Evolutionary conservation across 2,888 invertebrate genomes (phyloP).

Genomic region (Caenorhabditis imperialis): DNA sequence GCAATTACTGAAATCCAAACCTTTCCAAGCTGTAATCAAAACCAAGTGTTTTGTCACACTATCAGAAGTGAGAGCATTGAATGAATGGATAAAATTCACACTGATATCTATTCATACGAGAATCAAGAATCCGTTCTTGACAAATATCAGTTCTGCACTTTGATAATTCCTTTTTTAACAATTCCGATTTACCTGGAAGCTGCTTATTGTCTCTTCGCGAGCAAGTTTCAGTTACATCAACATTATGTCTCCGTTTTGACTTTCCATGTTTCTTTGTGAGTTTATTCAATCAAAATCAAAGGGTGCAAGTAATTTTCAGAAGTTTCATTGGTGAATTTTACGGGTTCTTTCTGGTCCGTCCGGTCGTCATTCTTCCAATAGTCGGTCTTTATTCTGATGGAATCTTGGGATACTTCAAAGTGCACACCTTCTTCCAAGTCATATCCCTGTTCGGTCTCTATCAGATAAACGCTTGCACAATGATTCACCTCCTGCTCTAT

Average conservation of each 20-base stretch:
- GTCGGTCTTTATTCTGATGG: constrained; percentile 37
- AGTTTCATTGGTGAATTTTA: constrained; percentile 20
- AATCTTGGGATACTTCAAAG: constrained; percentile 4
- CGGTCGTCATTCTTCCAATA: constrained; percentile 40
- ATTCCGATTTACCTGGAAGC: constrained; percentile 38
- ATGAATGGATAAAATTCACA: too few relatives aligned
- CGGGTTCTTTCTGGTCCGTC: constrained; percentile 41
- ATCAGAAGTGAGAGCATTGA: too few relatives aligned
- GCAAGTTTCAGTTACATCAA: constrained; percentile 13
- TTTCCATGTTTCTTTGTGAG: constrained; percentile 23
- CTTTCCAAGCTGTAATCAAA: too few relatives aligned
- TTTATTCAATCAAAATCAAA: background rate
- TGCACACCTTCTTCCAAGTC: constrained; percentile 28
- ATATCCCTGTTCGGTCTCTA: constrained; percentile 21
- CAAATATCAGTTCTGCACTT: constrained; percentile 15
- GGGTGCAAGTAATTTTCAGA: constrained; percentile 11
- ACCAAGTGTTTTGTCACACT: too few relatives aligned
- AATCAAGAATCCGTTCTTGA: constrained; percentile 16
- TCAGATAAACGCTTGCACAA: constrained; percentile 38
- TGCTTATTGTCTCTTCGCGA: constrained; percentile 22
- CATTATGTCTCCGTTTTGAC: constrained; percentile 21
- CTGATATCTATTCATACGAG: constrained; percentile 11
- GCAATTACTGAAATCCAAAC: too few relatives aligned
- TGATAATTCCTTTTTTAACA: constrained; percentile 23
- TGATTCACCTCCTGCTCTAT: constrained; percentile 30